phyloP scores from a whole-genome alignment of 1,140 invertebrate genomes.

The honey bee (Apis mellifera) region DNA sequence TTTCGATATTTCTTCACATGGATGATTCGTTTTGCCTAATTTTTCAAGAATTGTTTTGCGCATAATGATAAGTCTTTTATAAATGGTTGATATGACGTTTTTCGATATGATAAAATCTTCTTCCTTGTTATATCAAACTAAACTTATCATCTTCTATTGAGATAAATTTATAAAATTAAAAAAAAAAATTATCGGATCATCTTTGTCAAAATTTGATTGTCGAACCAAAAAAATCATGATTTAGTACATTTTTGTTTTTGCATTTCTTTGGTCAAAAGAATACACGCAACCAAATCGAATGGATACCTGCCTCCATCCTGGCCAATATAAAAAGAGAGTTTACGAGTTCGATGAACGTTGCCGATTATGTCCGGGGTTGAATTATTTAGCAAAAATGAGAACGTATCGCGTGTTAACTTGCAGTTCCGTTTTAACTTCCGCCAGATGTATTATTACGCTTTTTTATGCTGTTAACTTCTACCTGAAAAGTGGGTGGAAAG shows the following conservation, averaged over 20 bases:
- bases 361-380: conserved; percentile 29
- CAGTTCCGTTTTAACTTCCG: conserved; percentile 38
- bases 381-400: conserved; percentile 43
- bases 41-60: too few species aligned
- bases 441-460: conserved; percentile 1
- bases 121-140: too few species aligned
- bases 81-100: too few species aligned
- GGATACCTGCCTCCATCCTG: neutral
- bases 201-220: neutral
- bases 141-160: too few species aligned
- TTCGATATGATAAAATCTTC: too few species aligned
- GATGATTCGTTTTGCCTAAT: too few species aligned
- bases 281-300: conserved; percentile 18
- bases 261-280: neutral
- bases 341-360: conserved; percentile 36
- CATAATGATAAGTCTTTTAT: too few species aligned
- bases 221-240: neutral
- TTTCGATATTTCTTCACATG: too few species aligned
- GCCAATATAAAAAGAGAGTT: conserved; percentile 27
- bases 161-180: too few species aligned
- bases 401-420: conserved; percentile 38
- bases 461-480: conserved; percentile 16
- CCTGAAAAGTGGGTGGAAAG: too few species aligned
- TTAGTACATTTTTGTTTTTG: neutral
- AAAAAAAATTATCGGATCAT: too few species aligned